Evolutionary conservation across 1,140 invertebrate species (phyloP).

Genomic region (Caenorhabditis brenneri): DNA sequence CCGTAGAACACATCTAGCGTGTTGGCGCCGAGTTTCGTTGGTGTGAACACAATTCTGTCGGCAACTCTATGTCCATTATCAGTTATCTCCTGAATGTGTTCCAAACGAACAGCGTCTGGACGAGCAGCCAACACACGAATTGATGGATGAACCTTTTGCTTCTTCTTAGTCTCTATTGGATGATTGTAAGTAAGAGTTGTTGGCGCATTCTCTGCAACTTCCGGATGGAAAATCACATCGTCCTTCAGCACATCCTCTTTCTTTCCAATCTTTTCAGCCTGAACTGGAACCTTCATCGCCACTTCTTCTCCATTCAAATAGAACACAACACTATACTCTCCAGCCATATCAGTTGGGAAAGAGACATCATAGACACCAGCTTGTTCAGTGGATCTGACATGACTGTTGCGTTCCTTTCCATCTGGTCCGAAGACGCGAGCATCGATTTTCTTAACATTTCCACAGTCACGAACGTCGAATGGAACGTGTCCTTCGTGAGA

Average conservation of each 20-base stretch:
- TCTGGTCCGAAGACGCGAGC: conserved; percentile 44
- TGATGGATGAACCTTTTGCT: not conserved
- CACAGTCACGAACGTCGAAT: conserved; percentile 43
- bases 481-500: conserved; percentile 28
- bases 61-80: conserved; percentile 9
- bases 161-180: not conserved
- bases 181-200: not conserved
- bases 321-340: conserved; percentile 24
- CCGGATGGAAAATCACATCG: conserved; percentile 1
- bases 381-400: not conserved
- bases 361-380: not conserved
- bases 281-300: not conserved
- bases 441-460: conserved; percentile 34
- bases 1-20: conserved; percentile 25
- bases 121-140: not conserved
- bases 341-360: conserved; percentile 36
- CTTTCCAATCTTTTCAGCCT: conserved; percentile 14
- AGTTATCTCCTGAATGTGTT: not conserved
- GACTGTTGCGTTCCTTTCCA: not conserved
- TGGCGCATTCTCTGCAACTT: not conserved
- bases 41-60: not conserved
- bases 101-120: conserved; percentile 19
- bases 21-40: not conserved
- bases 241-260: conserved; percentile 19
- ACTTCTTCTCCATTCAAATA: conserved; percentile 25